These are phyloP conservation scores for Austrolebias charrua DNA, from an alignment of 2,797 vertebrate species.

Conservation along the genomic window DNA sequence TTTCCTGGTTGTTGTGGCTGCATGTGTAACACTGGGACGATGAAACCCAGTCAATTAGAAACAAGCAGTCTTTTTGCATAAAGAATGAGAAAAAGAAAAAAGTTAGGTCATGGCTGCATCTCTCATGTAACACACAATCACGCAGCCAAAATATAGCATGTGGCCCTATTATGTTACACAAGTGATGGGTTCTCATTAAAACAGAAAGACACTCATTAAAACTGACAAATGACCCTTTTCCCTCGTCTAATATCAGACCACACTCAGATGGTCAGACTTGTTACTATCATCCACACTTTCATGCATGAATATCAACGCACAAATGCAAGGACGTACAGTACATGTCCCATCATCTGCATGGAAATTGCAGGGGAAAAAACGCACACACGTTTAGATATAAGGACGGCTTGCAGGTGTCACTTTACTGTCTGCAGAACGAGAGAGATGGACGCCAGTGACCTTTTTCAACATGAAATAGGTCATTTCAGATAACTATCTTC, in stretches of 20 bases:
- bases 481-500: slow-evolving; percentile 30
- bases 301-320: slow-evolving; percentile 25
- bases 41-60: not conserved
- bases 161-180: slow-evolving; percentile 26
- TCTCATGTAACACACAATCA: slow-evolving; percentile 19
- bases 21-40: not conserved
- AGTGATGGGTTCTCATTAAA: slow-evolving; percentile 10
- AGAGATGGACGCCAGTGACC: slow-evolving; percentile 1
- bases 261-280: slow-evolving; percentile 25
- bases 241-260: slow-evolving; percentile 37
- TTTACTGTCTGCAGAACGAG: slow-evolving; percentile 1
- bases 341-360: slow-evolving; percentile 46
- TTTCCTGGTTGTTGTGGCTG: not conserved
- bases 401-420: slow-evolving; percentile 24
- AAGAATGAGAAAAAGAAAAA: not conserved
- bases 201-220: slow-evolving; percentile 30
- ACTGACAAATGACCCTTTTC: slow-evolving; percentile 45
- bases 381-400: slow-evolving; percentile 2
- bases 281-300: slow-evolving; percentile 23
- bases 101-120: not conserved
- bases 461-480: slow-evolving; percentile 17
- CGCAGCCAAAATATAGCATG: slow-evolving; percentile 16
- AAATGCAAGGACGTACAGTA: slow-evolving; percentile 32
- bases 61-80: not conserved
- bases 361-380: slow-evolving; percentile 30